A percentile compares a stretch with the other conserved stretches of the same genome.
Conservation (phyloP, 2,888 invertebrate genomes). For the Aporophyla lueneburgensis region DNA sequence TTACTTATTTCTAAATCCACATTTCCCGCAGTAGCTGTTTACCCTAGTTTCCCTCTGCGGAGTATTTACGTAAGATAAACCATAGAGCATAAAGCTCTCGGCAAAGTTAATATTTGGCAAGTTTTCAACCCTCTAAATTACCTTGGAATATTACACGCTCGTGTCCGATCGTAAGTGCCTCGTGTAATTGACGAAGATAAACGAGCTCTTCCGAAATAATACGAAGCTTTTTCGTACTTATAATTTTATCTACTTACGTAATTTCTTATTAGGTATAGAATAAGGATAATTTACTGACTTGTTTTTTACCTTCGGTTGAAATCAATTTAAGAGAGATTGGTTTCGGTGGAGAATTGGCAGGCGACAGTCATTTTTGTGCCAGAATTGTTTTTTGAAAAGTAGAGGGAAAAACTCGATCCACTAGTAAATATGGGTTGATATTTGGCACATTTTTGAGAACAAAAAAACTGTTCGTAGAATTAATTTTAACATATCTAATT, state of each 20-base stretch:
- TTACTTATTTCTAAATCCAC: neutral
- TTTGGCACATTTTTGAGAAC: neutral
- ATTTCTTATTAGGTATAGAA: neutral
- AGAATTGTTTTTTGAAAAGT: constrained; percentile 8
- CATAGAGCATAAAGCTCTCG: constrained; percentile 20
- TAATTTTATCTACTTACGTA: neutral
- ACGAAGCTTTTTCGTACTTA: neutral
- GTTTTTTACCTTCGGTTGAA: constrained; percentile 18
- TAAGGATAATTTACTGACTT: constrained; percentile 16
- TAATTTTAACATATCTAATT: neutral
- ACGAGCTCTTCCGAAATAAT: constrained; percentile 1
- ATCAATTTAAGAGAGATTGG: constrained; percentile 13
- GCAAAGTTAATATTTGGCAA: constrained; percentile 45
- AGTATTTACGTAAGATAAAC: constrained; percentile 50
- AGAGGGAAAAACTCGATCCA: neutral
- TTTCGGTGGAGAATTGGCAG: constrained; percentile 19
- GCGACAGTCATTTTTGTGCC: constrained; percentile 23
- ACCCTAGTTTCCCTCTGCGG: constrained; percentile 40
- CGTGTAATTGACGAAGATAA: constrained; percentile 15
- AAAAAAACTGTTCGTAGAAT: neutral
- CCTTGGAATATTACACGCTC: neutral
- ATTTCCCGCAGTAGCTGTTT: constrained; percentile 15
- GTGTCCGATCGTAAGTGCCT: neutral
- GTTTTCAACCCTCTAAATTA: constrained; percentile 48
- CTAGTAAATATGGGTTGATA: neutral